These are phyloP conservation scores for Drosophila navojoa DNA, from an alignment of 1,140 invertebrate genomes.

Conservation along the genomic window DNA sequence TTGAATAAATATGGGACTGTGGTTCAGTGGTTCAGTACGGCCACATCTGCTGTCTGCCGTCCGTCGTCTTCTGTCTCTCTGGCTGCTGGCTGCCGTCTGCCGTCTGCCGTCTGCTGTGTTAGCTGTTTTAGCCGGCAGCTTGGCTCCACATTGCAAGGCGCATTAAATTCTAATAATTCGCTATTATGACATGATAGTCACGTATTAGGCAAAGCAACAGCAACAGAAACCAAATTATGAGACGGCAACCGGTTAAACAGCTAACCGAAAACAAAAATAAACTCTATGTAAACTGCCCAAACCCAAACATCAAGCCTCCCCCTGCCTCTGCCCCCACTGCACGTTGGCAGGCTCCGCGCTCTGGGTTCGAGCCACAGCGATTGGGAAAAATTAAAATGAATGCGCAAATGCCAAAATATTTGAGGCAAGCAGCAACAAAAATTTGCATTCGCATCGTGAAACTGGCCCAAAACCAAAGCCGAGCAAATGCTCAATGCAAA, in stretches of 20 bases:
- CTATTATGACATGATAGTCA: conserved; percentile 82
- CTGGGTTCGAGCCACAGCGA: conserved; percentile 3
- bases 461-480: conserved; percentile 44
- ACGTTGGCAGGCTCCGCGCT: not conserved
- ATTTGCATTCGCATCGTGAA: conserved; percentile 70
- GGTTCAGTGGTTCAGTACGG: conserved; percentile 26
- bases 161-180: conserved; percentile 82
- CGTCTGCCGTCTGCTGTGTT: not conserved
- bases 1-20: conserved; percentile 55
- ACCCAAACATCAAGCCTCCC: not conserved
- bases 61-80: not conserved
- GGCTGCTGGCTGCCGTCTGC: conserved; percentile 12
- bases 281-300: conserved; percentile 17
- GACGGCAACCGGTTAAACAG: conserved; percentile 61
- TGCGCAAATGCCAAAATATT: conserved; percentile 81
- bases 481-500: conserved; percentile 27
- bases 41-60: conserved; percentile 23
- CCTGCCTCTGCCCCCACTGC: not conserved
- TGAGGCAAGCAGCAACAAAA: conserved; percentile 50
- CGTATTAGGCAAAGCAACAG: conserved; percentile 73
- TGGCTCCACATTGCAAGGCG: conserved; percentile 34
- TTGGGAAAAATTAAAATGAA: conserved; percentile 66
- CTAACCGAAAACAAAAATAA: conserved; percentile 40
- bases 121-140: conserved; percentile 8
- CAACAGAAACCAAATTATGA: conserved; percentile 73